Evolutionary conservation across 53 echinoderm and acorn worm species (phyloP), one percentile per base, ranked within the genome.

Genomic region (Holothuria leucospilota): DNA sequence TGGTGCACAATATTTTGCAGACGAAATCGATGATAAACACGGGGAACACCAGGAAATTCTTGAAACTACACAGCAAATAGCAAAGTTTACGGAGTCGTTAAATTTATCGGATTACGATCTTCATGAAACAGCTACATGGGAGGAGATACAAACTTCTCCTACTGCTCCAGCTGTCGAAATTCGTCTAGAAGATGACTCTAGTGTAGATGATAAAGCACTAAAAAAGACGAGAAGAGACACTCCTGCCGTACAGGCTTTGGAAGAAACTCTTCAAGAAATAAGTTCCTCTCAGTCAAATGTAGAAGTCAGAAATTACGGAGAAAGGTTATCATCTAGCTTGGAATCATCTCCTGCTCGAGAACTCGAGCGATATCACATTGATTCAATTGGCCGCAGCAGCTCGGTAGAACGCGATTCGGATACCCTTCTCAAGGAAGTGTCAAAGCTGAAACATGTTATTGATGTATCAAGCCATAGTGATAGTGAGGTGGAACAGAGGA

Each of bases 401-500:
- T 82, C 82, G 20, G 24, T 41, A 11, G 84, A 83, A 23, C 46
- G 67, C 39, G 84, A 83, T 23, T 51, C 67, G 24, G 67, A 66
- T 21, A 41, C 41, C 38, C 42, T 49, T 2, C 49, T 40, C 27
- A 83, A 27, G 26, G 51, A 83, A 30, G 25, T 66, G 24, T 26
- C 84, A 13, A 39, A 67, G 20, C 39, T 83, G n/a, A 83, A 83
- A 52, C 49, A 66, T 51, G 63, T 30, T 26, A 52, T 64, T 6
- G 84, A 83, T 67, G 65, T 66, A 8, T 49, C 84, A 28, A 95
- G 93, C 69, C 90, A 93, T 8, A 97, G 98, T 67, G 98, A 97
- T 67, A 97, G 98, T 88, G 98, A 97, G 84, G 71, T 97, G 29
- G 90, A 92, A 74, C 56, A 65, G 27, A 75, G 84, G 23, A 74